phyloP scores from a whole-genome alignment of 2,797 vertebrate species.

The Chelon labrosus region DNA sequence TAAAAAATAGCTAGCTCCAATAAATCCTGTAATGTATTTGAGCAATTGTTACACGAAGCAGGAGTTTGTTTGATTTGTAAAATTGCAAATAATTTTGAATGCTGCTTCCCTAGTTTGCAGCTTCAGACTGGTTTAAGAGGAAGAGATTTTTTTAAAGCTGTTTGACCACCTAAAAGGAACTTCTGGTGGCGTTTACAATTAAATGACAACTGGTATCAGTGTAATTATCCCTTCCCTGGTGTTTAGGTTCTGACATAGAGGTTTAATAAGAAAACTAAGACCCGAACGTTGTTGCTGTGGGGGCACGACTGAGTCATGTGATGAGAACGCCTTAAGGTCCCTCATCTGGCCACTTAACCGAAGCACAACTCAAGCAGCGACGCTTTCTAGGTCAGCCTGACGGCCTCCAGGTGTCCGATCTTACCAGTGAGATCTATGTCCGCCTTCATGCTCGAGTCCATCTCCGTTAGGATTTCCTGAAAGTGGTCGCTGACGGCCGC shows the following conservation, averaged over 20 bases:
- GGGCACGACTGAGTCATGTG: background rate
- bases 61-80: too few relatives aligned
- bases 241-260: too few relatives aligned
- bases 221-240: background rate
- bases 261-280: background rate
- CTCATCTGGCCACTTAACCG: background rate
- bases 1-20: too few relatives aligned
- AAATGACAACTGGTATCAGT: too few relatives aligned
- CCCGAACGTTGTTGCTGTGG: background rate
- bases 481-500: slow-evolving; percentile 90
- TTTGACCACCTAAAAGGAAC: too few relatives aligned
- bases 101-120: too few relatives aligned
- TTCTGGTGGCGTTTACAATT: too few relatives aligned
- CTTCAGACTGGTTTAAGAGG: too few relatives aligned
- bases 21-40: too few relatives aligned
- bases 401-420: slow-evolving; percentile 5
- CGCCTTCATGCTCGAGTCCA: slow-evolving; percentile 79
- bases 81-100: too few relatives aligned
- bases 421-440: slow-evolving; percentile 87
- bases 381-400: background rate
- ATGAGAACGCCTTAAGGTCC: background rate
- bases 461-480: slow-evolving; percentile 87
- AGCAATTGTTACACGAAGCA: too few relatives aligned
- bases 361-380: background rate
- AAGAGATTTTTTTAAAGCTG: too few relatives aligned